These are phyloP conservation scores for Geotrupes spiniger DNA, from an alignment of 2,888 invertebrate genomes.

Conservation along the genomic window DNA sequence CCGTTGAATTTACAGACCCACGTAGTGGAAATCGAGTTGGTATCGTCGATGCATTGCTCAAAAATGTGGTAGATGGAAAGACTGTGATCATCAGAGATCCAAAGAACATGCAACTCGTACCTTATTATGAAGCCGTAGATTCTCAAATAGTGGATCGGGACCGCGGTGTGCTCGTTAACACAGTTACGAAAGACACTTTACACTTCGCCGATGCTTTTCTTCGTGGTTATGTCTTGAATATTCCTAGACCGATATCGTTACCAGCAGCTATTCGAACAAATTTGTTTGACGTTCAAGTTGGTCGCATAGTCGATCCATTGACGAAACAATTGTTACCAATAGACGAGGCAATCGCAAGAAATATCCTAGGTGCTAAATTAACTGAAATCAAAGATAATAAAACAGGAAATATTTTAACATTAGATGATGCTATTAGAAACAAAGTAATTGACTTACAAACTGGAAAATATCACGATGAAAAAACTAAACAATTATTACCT, in stretches of 20 bases:
- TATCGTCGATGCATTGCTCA: conserved; percentile 74
- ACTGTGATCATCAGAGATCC: conserved; percentile 73
- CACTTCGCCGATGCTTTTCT: conserved; percentile 69
- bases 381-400: conserved; percentile 77
- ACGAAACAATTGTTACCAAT: conserved; percentile 70
- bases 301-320: conserved; percentile 69
- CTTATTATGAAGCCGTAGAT: conserved; percentile 79
- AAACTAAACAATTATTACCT: conserved; percentile 66
- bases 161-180: conserved; percentile 68
- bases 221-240: conserved; percentile 66
- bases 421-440: conserved; percentile 70
- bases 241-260: conserved; percentile 71
- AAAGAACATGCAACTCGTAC: conserved; percentile 69
- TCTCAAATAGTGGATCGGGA: conserved; percentile 73
- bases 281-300: conserved; percentile 66
- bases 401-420: conserved; percentile 66
- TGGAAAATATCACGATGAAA: conserved; percentile 71
- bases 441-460: conserved; percentile 67
- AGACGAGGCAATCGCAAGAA: conserved; percentile 73
- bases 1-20: conserved; percentile 62
- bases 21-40: conserved; percentile 62
- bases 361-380: conserved; percentile 77
- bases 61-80: conserved; percentile 73
- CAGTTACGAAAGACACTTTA: conserved; percentile 66
- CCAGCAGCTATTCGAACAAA: conserved; percentile 72